Conservation (phyloP, 2,888 invertebrate species). For the Eumacrocentrus americanus region DNA sequence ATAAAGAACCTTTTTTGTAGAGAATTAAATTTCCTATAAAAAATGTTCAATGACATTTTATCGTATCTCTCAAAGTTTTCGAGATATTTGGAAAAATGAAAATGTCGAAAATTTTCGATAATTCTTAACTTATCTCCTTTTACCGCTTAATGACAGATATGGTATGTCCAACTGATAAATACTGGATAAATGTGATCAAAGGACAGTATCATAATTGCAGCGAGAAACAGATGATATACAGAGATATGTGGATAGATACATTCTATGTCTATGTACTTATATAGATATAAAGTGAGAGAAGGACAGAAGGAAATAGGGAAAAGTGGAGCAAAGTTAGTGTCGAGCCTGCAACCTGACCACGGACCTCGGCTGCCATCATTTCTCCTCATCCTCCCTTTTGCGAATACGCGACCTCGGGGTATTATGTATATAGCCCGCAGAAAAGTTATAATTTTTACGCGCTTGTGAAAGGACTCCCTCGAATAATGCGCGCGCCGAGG, state of each 20-base stretch:
- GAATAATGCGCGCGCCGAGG: constrained; percentile 29
- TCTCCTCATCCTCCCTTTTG: constrained; percentile 13
- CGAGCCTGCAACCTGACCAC: constrained; percentile 24
- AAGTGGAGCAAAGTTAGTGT: constrained; percentile 45
- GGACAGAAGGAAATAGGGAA: constrained; percentile 18
- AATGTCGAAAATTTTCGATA: no score
- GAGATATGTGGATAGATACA: not conserved
- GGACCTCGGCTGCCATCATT: constrained; percentile 26
- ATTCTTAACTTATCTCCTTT: no score
- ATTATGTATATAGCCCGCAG: constrained; percentile 12
- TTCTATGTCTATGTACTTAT: not conserved
- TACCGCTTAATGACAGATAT: no score
- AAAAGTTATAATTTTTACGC: constrained; percentile 31
- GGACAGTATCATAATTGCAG: no score
- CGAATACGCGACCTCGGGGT: constrained; percentile 3
- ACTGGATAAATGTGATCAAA: no score
- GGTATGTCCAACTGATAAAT: no score
- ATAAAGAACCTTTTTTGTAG: no score
- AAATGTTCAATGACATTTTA: no score
- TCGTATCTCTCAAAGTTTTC: no score
- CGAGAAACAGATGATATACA: no score
- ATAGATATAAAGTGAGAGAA: constrained; percentile 4
- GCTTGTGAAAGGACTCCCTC: constrained; percentile 16
- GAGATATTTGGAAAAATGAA: no score
- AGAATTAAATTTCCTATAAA: no score